Conservation (phyloP, 2,113 vertebrate genomes). For the Malaclemys terrapin region DNA sequence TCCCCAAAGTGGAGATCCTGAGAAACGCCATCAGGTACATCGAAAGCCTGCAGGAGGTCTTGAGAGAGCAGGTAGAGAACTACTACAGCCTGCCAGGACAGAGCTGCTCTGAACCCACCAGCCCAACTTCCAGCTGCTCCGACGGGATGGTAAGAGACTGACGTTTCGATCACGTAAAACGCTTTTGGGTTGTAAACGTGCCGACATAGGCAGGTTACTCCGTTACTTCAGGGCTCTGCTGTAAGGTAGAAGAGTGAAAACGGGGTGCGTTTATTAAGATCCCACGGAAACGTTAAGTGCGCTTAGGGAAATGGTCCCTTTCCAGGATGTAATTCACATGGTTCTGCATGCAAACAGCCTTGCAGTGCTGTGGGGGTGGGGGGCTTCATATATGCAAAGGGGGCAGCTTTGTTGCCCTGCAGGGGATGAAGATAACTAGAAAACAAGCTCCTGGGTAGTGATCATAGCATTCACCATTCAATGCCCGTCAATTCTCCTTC, state of each 20-base stretch:
- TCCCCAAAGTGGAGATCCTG: conserved; percentile 98
- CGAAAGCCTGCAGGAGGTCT: conserved; percentile 94
- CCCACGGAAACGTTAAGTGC: accelerated
- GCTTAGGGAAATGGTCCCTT: not conserved
- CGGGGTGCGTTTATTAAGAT: not conserved
- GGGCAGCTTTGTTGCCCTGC: too few relatives aligned
- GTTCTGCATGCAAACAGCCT: accelerated
- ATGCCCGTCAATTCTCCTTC: not conserved
- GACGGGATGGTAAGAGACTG: conserved; percentile 90
- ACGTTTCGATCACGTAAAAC: too few relatives aligned
- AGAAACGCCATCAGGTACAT: conserved; percentile 98
- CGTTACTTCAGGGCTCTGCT: too few relatives aligned
- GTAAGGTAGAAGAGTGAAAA: not conserved
- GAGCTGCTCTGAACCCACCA: conserved; percentile 91
- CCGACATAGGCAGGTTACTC: too few relatives aligned
- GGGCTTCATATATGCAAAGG: not conserved
- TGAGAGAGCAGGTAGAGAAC: conserved; percentile 93
- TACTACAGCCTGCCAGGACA: conserved; percentile 89
- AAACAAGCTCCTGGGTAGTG: not conserved
- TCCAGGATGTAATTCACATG: not conserved
- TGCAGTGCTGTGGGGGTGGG: not conserved
- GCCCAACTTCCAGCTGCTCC: conserved; percentile 93
- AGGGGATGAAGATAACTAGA: not conserved
- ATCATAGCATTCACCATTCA: not conserved
- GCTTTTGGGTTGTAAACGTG: too few relatives aligned